These are phyloP conservation scores for Pelecanoides urinatrix DNA, from an alignment of 2,113 vertebrate species.

Conservation along the genomic window DNA sequence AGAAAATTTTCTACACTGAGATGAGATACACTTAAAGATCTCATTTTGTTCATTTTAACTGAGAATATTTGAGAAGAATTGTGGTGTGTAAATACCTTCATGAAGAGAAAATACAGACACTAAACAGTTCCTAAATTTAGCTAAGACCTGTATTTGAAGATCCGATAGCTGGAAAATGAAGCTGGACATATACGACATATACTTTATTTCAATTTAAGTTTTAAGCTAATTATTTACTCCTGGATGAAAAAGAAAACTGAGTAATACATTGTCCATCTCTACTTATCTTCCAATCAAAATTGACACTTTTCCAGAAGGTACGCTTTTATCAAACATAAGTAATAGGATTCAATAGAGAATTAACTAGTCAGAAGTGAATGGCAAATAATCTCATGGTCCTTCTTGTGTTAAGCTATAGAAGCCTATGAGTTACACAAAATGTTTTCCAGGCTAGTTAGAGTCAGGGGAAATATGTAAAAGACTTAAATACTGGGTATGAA, in stretches of 20 bases:
- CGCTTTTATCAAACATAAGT: neutral
- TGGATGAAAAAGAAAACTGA: neutral
- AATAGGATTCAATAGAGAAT: neutral
- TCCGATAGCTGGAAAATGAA: neutral
- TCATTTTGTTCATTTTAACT: neutral
- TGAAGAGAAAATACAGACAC: neutral
- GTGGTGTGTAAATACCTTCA: neutral
- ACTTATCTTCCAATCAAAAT: neutral
- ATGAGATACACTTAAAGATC: neutral
- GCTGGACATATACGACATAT: too few species aligned
- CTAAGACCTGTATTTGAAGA: neutral
- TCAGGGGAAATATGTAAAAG: neutral
- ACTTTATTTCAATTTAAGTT: neutral
- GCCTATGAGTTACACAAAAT: neutral
- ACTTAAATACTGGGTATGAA: neutral
- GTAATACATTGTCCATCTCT: neutral
- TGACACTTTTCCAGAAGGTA: neutral
- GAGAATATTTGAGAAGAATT: neutral
- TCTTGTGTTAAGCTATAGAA: neutral
- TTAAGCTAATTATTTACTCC: neutral
- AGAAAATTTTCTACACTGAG: neutral
- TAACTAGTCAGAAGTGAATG: neutral
- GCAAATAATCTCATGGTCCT: neutral
- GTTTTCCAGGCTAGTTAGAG: neutral
- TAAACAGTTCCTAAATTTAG: neutral